A percentile compares a stretch with the other conserved stretches of the same genome.
These are phyloP conservation scores for Catalaphyllia jardinei DNA, from an alignment of 64 coral and sea anemone genomes.

Conservation along the genomic window DNA sequence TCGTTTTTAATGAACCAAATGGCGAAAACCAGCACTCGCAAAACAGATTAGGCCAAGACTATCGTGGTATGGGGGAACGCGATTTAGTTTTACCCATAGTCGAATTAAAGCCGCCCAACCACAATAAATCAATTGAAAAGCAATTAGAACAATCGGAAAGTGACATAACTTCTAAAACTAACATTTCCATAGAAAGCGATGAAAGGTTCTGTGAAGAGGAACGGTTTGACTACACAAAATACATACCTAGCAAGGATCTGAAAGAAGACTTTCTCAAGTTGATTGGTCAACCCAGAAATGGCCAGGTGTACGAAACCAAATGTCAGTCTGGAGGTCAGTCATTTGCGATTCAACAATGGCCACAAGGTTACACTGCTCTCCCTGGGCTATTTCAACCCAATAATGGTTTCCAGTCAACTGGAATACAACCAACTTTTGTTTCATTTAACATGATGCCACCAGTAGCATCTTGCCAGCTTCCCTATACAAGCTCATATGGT, in stretches of 20 bases:
- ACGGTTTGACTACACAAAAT: conserved; percentile 94
- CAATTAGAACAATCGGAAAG: conserved; percentile 80
- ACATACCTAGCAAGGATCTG: conserved; percentile 68
- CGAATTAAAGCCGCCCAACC: conserved; percentile 53
- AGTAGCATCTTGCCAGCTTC: conserved; percentile 29
- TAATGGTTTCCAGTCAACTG: conserved; percentile 29
- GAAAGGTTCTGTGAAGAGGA: conserved; percentile 46
- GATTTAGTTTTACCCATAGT: conserved; percentile 59
- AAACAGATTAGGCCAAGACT: conserved; percentile 23
- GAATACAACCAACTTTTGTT: conserved; percentile 46
- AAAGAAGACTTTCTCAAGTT: conserved; percentile 85
- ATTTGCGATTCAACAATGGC: conserved; percentile 50
- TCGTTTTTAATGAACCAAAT: conserved; percentile 36
- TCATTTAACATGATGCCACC: conserved; percentile 60
- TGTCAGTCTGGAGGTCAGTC: conserved; percentile 40
- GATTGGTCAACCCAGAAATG: conserved; percentile 81
- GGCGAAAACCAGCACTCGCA: conserved; percentile 41
- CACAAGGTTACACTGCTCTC: conserved; percentile 65
- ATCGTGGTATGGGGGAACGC: neutral
- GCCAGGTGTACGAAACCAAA: conserved; percentile 53
- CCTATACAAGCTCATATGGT: conserved; percentile 49
- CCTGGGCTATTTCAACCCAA: conserved; percentile 53
- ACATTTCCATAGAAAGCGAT: conserved; percentile 28
- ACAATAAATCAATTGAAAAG: conserved; percentile 87
- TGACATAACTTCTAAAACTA: conserved; percentile 66